Evolutionary conservation across 2,888 invertebrate species (phyloP), one percentile per base, ranked within the genome.

Genomic region (Agrotis clavis): DNA sequence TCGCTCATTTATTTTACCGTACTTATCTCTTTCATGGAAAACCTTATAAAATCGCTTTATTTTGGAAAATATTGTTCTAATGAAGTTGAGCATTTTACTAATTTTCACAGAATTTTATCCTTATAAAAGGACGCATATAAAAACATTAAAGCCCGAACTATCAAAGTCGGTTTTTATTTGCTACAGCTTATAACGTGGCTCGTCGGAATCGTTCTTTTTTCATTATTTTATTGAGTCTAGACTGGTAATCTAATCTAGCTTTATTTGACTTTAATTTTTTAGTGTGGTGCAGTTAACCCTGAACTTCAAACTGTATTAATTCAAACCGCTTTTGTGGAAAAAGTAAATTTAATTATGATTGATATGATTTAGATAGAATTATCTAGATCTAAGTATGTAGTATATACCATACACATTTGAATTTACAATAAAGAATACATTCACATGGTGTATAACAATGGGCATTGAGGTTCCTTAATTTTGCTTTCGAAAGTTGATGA

Each of bases 221-320:
- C 48, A 25, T 68, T 56, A 47, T 59, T 79, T 75, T 70, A 67
- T 48, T 47, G 11, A 56, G 84, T 81, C 82, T 83, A 81, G 82
- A 82, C 84, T 60, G 16, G 16, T 60, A 70, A 70, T 80, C n/a
- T 68, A 67, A 63, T 77, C 67, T 35, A 70, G 50, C 72, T 71
- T 71, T 68, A 14, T 67, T n/a, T 60, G 60, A 60, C 30, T 74
- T 48, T 35, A 51, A 73, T 35, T 67, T n/a, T n/a, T 48, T n/a
- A 47, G 60, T 48, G n/a, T 45, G 61, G 18, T 72, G 19, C 41
- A 60, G 53, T 50, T 60, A 11, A 41, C 16, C 60, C 18, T 48
- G 1, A 19, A 54, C 1, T 56, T 30, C 5, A 35, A 76, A 68
- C 50, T 51, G 19, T 77, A 68, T 69, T 53, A 18, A 48, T 25